phyloP scores from a whole-genome alignment of 2,113 vertebrate species.

The Epinephelus moara region DNA sequence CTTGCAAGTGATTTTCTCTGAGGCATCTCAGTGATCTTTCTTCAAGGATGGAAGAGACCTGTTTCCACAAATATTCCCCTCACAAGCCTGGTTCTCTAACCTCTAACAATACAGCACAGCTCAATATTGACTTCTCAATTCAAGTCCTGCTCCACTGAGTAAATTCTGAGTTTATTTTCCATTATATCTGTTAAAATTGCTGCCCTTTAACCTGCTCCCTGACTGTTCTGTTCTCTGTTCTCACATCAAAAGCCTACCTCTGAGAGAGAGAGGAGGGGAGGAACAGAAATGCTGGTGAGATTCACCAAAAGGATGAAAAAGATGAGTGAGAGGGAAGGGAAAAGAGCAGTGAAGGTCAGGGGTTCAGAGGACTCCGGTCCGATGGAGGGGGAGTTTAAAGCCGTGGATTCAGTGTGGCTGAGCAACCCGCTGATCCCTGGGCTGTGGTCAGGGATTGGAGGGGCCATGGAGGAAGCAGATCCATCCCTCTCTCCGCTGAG shows the following conservation, averaged over 20 bases:
- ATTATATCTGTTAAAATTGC: conserved; percentile 39
- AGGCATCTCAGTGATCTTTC: background rate
- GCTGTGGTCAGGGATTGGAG: conserved; percentile 72
- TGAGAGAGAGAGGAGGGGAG: conserved; percentile 27
- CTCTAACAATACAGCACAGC: conserved; percentile 2
- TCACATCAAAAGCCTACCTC: conserved; percentile 53
- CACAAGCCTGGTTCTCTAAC: conserved; percentile 5
- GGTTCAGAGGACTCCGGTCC: conserved; percentile 60
- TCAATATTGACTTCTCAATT: conserved; percentile 29
- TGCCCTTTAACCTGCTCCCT: conserved; percentile 44
- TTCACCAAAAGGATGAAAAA: conserved; percentile 51
- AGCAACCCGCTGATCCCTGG: conserved; percentile 72
- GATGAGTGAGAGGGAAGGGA: conserved; percentile 46
- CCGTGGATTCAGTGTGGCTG: conserved; percentile 69
- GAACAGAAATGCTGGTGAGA: conserved; percentile 55
- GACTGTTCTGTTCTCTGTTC: conserved; percentile 26
- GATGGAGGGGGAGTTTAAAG: conserved; percentile 67
- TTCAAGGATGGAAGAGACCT: background rate
- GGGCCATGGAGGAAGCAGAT: conserved; percentile 65
- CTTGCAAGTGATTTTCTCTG: background rate
- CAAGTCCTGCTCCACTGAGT: conserved; percentile 12
- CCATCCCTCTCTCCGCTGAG: conserved; percentile 74
- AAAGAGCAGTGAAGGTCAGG: conserved; percentile 68
- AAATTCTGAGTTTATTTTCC: conserved; percentile 43
- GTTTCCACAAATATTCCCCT: conserved; percentile 10